These are phyloP conservation scores for Biston stratarius DNA, from an alignment of 2,888 invertebrate species.

Conservation along the genomic window DNA sequence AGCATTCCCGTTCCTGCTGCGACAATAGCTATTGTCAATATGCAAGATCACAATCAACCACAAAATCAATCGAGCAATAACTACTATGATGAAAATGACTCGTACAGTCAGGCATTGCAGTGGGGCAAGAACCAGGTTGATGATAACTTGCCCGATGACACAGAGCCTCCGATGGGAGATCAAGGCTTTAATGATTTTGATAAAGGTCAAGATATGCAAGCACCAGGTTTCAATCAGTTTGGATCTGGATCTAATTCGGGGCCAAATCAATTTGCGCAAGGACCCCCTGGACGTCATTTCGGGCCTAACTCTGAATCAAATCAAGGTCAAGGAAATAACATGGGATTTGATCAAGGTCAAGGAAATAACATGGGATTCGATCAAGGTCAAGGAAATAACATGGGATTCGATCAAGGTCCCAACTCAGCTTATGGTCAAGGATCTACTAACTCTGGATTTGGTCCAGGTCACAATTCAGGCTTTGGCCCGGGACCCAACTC, in stretches of 20 bases:
- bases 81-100: conserved; percentile 29
- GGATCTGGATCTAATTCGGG: conserved; percentile 10
- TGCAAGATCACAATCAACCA: conserved; percentile 18
- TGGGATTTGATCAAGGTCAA: too few relatives aligned
- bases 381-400: conserved; percentile 13
- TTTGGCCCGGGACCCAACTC: conserved; percentile 14
- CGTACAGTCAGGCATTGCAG: conserved; percentile 31
- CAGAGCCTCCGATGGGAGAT: conserved; percentile 25
- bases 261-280: conserved; percentile 18
- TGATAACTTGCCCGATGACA: conserved; percentile 37
- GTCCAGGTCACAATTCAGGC: conserved; percentile 3
- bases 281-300: conserved; percentile 10
- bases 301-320: conserved; percentile 1
- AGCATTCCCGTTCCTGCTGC: conserved; percentile 4
- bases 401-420: conserved; percentile 1
- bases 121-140: conserved; percentile 45
- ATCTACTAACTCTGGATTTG: not conserved
- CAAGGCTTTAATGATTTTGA: conserved; percentile 33
- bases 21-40: conserved; percentile 11
- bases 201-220: conserved; percentile 13
- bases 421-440: conserved; percentile 12
- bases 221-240: conserved; percentile 28
- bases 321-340: too few relatives aligned
- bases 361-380: conserved; percentile 2
- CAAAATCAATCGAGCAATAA: conserved; percentile 18